Percentiles rank a stretch among this genome's conserved stretches.
Evolutionary conservation across 2,888 invertebrate species (phyloP).

Genomic region (Pseudoips prasinana): DNA sequence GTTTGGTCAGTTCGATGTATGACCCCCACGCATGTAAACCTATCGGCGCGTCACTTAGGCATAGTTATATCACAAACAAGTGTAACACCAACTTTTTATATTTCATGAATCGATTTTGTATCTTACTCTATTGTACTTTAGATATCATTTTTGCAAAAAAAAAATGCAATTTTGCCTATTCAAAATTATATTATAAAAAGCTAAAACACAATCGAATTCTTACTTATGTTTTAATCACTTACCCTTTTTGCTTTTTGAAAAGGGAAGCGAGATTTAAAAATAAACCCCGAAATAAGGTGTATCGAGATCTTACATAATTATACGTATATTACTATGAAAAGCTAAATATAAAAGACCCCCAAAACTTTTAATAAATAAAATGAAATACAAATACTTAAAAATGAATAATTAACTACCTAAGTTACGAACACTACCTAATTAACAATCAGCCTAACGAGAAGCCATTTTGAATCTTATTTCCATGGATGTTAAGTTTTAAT

Average conservation of each 20-base stretch:
- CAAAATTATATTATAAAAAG: constrained; percentile 19
- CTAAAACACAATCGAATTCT: constrained; percentile 12
- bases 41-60: constrained; percentile 52
- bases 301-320: constrained; percentile 19
- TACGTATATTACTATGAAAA: too few relatives aligned
- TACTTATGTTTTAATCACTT: constrained; percentile 21
- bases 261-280: constrained; percentile 27
- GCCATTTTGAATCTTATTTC: constrained; percentile 26
- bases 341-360: too few relatives aligned
- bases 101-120: constrained; percentile 39
- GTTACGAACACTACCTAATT: constrained; percentile 29
- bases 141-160: constrained; percentile 30
- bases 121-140: constrained; percentile 38
- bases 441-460: constrained; percentile 29
- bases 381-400: too few relatives aligned
- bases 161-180: constrained; percentile 16
- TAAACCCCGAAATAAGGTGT: constrained; percentile 10
- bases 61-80: constrained; percentile 41
- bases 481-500: constrained; percentile 32
- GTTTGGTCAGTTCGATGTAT: too few relatives aligned
- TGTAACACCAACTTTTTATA: constrained; percentile 57
- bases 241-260: constrained; percentile 24
- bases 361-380: too few relatives aligned
- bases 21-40: too few relatives aligned
- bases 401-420: too few relatives aligned